Evolutionary conservation across 2,113 vertebrate species (phyloP), one percentile per base, ranked within the genome.

Genomic region (Plotosus lineatus): DNA sequence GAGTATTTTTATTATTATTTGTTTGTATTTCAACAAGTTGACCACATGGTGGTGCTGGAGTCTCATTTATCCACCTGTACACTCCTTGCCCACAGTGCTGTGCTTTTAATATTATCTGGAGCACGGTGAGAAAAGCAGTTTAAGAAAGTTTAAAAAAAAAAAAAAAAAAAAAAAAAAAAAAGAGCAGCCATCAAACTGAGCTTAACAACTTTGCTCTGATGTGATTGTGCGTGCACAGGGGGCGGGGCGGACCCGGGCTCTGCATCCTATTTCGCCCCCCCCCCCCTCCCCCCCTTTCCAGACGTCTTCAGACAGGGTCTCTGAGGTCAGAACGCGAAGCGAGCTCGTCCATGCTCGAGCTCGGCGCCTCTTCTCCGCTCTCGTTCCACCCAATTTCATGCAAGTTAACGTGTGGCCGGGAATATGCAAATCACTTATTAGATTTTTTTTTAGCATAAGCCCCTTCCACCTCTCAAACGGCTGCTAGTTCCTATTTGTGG

Each of bases 341-440:
- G 76, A 69, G 78, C 75, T 73, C 72, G 77, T 78, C 58, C 48
- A 60, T 80, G 76, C 82, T 82, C 75, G 71, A 77, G 68, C 60
- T 77, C 38, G 68, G 28, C 63, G 73, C 42, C 83, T 81, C 73
- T 76, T 81, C 75, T 83, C 83, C 81, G 83, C 85, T 85, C 81
- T 81, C 85, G 66, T 85, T 85, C 85, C 85, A 87, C 81, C 81
- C 85, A 87, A 87, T 87, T 87, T 87, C 85, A 86, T 81, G 85
- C 83, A 83, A 63, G 81, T 87, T 87, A 87, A 80, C 83, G 79
- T 82, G 63, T 63, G 80, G 58, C 78, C 78, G 31, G 77, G 66
- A 85, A 83, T 87, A 87, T 87, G 85, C 85, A 85, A 85, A 87
- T 83, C 51, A 65, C 79, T 83, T 84, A 84, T 85, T 87, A 81